Evolutionary conservation across 30 jellyfish, hydroid and myxozoan genomes (phyloP).

Genomic region (Clytia hemisphaerica): DNA sequence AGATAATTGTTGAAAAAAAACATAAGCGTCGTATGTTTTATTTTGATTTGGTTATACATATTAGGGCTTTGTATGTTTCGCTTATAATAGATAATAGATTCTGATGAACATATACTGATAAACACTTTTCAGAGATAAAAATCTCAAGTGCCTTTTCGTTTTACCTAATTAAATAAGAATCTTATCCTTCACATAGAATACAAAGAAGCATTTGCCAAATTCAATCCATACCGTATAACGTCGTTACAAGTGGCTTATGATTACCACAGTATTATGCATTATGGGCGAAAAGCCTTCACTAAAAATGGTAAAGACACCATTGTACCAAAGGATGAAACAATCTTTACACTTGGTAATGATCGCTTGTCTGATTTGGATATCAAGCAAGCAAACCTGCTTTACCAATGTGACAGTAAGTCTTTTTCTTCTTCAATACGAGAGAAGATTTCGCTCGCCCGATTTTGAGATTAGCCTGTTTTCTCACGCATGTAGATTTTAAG

Average conservation of each 20-base stretch:
- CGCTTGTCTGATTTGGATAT: slow-evolving; percentile 75
- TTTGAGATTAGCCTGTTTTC: neutral
- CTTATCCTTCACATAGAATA: too few species aligned
- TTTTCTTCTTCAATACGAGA: neutral
- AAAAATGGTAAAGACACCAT: slow-evolving; percentile 83
- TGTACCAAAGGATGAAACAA: slow-evolving; percentile 46
- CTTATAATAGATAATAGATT: too few species aligned
- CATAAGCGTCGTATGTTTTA: too few species aligned
- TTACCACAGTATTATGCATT: slow-evolving; percentile 74
- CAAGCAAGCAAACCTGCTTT: slow-evolving; percentile 70
- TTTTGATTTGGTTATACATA: too few species aligned
- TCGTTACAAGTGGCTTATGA: slow-evolving; percentile 73
- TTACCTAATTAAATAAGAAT: too few species aligned
- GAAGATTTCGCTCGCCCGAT: neutral
- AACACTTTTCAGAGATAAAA: too few species aligned
- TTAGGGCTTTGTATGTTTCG: too few species aligned
- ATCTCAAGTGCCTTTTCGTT: too few species aligned
- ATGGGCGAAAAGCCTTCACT: slow-evolving; percentile 83
- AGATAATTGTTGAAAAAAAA: too few species aligned
- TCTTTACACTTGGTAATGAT: slow-evolving; percentile 70
- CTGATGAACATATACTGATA: too few species aligned
- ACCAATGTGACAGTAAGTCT: slow-evolving; percentile 41
- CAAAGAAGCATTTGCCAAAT: slow-evolving; percentile 78
- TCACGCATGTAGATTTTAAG: too few species aligned
- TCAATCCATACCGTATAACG: slow-evolving; percentile 60